Base-by-base conservation (phyloP, 2,888 invertebrate species). In the Drosophila quinaria region DNA sequence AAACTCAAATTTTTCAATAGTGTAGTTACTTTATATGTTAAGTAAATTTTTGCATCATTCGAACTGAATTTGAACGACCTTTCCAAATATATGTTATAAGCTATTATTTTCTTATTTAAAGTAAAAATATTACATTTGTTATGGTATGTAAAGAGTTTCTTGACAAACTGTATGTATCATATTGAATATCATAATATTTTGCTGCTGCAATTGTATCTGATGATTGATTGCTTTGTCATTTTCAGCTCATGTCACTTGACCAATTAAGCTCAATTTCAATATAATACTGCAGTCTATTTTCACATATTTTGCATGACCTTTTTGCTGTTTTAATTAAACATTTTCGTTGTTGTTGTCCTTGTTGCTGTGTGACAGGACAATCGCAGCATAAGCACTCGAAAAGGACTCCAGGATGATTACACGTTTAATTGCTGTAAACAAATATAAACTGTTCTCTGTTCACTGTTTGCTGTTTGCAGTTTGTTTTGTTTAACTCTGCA, bases 371-470 rank as follows among this genome's bases (percentile, higher is more conserved):
- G 6, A 22, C 50, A 49, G 49, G 19, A 22, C 44, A 44, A 44
- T 13, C 25, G 3, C 11, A 39, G 39, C 13, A 5, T 52, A 29
- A 15, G 13, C 35, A 47, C 46, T 65, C 13, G 47, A 15, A 31
- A 25, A 37, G 52, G 33, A 41, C 54, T 54, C n/a, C 9, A 37
- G 47, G 31, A 46, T 60, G 42, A 15, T 70, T 39, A 35, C 31
- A 8, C 41, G 37, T 17, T 71, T 68, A 75, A 76, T 64, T 76
- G 68, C 54, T 51, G 76, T 47, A 60, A 61, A 64, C 71, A 76
- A 75, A 63, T 49, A 55, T 47, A 19, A 59, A 68, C 58, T 61
- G 31, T 33, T 15, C 54, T 41, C 25, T 46, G 46, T 33, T 15
- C 54, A 44, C 25, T 46, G 46, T 62, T 54, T 35, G 58, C 22